Evolutionary conservation across 1,140 invertebrate species (phyloP), one percentile per base, ranked within the genome.

Genomic region (Hyles vespertilio): DNA sequence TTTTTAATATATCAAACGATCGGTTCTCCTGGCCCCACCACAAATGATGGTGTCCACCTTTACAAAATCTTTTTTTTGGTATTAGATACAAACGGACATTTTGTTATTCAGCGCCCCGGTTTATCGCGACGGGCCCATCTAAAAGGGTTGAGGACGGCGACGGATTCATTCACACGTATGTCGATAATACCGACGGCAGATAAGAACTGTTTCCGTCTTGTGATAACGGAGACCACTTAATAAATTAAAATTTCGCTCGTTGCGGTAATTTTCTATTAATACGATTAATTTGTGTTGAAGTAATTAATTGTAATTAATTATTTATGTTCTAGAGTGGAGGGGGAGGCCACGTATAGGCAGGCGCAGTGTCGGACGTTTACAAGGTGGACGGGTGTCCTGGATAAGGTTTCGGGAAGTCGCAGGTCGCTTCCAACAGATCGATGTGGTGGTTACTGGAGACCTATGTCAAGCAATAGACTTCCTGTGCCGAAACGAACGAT

Each of bases 41-140:
- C 56, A 56, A 50, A 40, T 40, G 58, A 71, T 69, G 68, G 66
- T 72, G 67, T 58, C 59, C 58, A 61, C 46, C 57, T 58, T 73
- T 66, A 63, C 56, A 63, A 40, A 12, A 40, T 22, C 58, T 63
- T 72, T 72, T 79, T 71, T 71, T 75, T 67, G 62, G 61, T 61
- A 65, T 71, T 72, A 70, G 65, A 77, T 76, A 76, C 79, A 77
- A 75, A 71, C 65, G 71, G 69, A 81, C 75, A 81, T 79, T 82
- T 83, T 85, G 80, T 85, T 71, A 72, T 67, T 67, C 69, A 67
- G 71, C 76, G 73, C 64, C 61, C 61, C 54, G 64, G 67, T 67
- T 79, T 83, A 80, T 81, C 79, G 57, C 62, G 58, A 57, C 63
- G 62, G 65, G 58, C 58, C 58, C 70, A 81, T 81, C 77, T 76